phyloP scores from a whole-genome alignment of 2,888 invertebrate species.

The Megamerina dolium region DNA sequence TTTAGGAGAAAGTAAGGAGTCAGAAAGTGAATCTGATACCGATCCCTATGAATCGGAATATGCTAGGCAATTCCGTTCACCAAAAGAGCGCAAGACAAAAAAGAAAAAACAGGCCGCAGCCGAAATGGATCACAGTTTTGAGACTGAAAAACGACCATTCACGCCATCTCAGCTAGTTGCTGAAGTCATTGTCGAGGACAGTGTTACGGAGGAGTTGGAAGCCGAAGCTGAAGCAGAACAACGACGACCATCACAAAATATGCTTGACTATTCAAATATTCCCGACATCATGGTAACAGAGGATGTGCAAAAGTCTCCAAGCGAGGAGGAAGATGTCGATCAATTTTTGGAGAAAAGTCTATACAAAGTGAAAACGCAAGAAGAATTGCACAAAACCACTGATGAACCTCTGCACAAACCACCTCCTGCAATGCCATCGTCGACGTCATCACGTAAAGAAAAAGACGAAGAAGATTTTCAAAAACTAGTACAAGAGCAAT shows the following conservation, averaged over 20 bases:
- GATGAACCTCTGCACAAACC: conserved; percentile 38
- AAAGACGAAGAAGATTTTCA: conserved; percentile 47
- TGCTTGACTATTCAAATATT: conserved; percentile 47
- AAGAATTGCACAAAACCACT: conserved; percentile 42
- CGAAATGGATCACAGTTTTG: conserved; percentile 43
- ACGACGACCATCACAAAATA: conserved; percentile 44
- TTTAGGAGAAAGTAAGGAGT: conserved; percentile 45
- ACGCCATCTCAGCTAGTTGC: conserved; percentile 46
- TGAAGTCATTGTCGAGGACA: conserved; percentile 47
- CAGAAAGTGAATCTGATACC: conserved; percentile 50
- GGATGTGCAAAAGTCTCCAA: conserved; percentile 38
- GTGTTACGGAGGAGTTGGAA: conserved; percentile 44
- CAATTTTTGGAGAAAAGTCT: conserved; percentile 43
- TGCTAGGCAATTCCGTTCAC: conserved; percentile 48
- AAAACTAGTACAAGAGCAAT: conserved; percentile 48
- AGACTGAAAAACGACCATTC: conserved; percentile 42
- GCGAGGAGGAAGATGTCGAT: conserved; percentile 37
- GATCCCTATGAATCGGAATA: conserved; percentile 51
- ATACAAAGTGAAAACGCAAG: conserved; percentile 44
- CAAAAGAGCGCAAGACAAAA: conserved; percentile 41
- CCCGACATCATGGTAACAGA: conserved; percentile 48
- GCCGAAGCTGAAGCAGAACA: conserved; percentile 35
- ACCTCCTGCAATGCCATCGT: too few relatives aligned
- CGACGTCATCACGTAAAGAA: conserved; percentile 32
- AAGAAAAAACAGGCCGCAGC: conserved; percentile 43